Evolutionary conservation across 2,888 invertebrate species (phyloP), one percentile per base, ranked within the genome.

Genomic region (Drosophila acutilabella): DNA sequence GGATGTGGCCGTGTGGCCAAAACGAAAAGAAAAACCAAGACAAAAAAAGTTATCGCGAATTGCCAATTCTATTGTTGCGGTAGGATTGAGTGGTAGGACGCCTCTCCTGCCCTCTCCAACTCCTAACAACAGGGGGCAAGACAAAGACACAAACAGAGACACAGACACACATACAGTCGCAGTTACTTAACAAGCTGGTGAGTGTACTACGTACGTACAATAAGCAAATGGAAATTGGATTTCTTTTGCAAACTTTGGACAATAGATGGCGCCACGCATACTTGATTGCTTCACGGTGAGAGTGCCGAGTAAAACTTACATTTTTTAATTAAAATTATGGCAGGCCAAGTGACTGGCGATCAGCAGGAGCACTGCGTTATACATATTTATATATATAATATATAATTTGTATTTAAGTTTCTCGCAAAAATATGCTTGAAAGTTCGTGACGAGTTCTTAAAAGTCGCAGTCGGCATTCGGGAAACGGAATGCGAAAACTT

Each of bases 401-500:
- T 33, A 33, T 33, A 13, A 36, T 36, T 8, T 30, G 36, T 36
- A 36, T 36, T 13, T 13, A 64, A 74, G 47, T 67, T 74, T 41
- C 59, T 26, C 36, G 20, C 59, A 54, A 53, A 53, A 40, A 58
- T 30, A 23, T 23, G 23, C 23, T 6, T 23, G 23, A 71, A 88
- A 85, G 45, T 83, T 84, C 23, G 23, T 69, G 81, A 80, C 58
- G 88, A 87, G 89, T 68, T 80, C 56, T 60, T 23, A 16, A 16
- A 62, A 66, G 40, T 53, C 53, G 30, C 73, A 73, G 61, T 60
- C 70, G 65, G 61, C 59, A 62, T 70, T 62, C 44, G 64, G 72
- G 71, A 85, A 88, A 66, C 82, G 83, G 71, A 85, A 88, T 80
- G 71, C 62, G 67, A 74, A 87, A 89, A 52, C 78, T 87, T 79